Evolutionary conservation across 2,797 vertebrate genomes (phyloP).

Genomic region (Scyliorhinus canicula): DNA sequence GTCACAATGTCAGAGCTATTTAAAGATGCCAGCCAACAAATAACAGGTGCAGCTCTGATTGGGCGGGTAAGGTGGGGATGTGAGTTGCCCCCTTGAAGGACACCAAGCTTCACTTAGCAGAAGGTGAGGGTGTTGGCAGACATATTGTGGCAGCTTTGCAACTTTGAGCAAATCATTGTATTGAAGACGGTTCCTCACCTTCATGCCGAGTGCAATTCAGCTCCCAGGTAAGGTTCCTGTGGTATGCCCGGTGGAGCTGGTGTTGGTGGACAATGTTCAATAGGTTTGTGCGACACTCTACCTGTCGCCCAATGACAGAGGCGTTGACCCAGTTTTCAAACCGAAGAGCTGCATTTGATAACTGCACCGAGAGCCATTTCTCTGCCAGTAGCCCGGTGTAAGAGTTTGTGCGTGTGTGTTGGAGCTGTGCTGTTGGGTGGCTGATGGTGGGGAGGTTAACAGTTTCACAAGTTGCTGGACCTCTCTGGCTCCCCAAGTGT

Average conservation of each 20-base stretch:
- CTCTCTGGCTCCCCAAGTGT: not conserved
- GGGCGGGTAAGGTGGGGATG: not conserved
- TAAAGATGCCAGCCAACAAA: conserved; percentile 53
- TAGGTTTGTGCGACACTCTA: not conserved
- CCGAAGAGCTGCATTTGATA: too few species aligned
- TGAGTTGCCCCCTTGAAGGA: not conserved
- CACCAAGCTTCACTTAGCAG: not conserved
- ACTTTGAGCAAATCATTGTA: not conserved
- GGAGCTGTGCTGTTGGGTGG: too few species aligned
- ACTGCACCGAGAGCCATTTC: not conserved
- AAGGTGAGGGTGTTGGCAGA: not conserved
- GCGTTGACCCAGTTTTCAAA: not conserved
- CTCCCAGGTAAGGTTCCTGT: not conserved
- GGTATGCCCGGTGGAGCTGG: too few species aligned
- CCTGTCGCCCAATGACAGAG: not conserved
- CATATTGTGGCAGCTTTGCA: not conserved
- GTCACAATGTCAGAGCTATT: conserved; percentile 53
- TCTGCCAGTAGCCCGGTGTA: not conserved
- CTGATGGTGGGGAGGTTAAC: not conserved
- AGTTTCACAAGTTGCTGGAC: not conserved
- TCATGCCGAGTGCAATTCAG: not conserved
- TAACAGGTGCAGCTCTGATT: conserved; percentile 51
- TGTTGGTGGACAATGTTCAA: not conserved
- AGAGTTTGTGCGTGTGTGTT: not conserved
- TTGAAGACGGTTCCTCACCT: not conserved